Evolutionary conservation across 2,888 invertebrate species (phyloP), one percentile per base, ranked within the genome.

Genomic region (Ectemnius continuus): DNA sequence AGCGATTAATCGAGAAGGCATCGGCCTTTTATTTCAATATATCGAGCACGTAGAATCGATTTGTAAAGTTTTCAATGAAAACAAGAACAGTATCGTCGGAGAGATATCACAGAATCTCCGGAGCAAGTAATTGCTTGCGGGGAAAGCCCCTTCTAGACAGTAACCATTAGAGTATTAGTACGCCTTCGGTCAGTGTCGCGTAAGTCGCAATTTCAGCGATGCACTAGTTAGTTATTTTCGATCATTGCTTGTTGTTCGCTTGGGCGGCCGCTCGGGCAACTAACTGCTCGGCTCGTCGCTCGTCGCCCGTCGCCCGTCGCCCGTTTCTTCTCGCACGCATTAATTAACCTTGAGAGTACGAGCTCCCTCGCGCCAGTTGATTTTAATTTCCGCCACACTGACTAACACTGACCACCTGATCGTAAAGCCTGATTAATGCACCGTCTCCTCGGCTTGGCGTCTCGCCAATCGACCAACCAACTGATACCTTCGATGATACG

Each of bases 291-390:
- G 23, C 23, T 3, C 2, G 36, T 36, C 8, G 36, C 11, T 36
- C 11, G 36, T 36, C n/a, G n/a, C n/a, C n/a, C n/a, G n/a, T n/a
- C n/a, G n/a, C 23, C 23, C 2, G 36, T 36, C 8, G 36, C 11
- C 6, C 11, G 36, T 36, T 36, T 11, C 8, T 11, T 36, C 36
- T 5, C 65, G 65, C 47, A 63, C 72, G 65, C 47, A 67, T 73
- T 83, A 83, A 83, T 83, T 79, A 79, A 81, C 81, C 83, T 83
- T 83, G 83, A 73, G 47, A 4, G 45, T 26, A 47, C 58, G 66
- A 8, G 26, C 62, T 70, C 68, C 67, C 61, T 52, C 52, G 52
- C 81, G 61, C 73, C 48, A 57, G 66, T 68, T 62, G 72, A 76
- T 78, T 76, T 76, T 75, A 73, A 78, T 76, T 75, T 71, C 66